phyloP scores from a whole-genome alignment of 2,888 invertebrate genomes.

The Buathra laborator region DNA sequence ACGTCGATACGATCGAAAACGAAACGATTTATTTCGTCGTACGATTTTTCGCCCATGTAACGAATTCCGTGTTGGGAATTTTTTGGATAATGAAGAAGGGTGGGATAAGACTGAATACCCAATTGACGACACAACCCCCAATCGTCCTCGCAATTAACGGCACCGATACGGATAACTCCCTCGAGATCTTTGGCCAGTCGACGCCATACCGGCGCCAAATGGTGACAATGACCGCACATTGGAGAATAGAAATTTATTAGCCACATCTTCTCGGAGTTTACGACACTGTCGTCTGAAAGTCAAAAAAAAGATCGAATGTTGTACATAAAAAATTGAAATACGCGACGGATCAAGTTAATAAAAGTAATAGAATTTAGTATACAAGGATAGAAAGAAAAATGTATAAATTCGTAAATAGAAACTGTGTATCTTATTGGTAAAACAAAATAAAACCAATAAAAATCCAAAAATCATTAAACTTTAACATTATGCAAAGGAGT shows the following conservation, averaged over 20 bases:
- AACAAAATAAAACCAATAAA: not conserved
- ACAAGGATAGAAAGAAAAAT: no score
- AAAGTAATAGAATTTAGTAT: no score
- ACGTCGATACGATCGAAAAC: slow-evolving; percentile 76
- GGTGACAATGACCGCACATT: slow-evolving; percentile 94
- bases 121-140: slow-evolving; percentile 92
- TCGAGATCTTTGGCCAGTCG: slow-evolving; percentile 91
- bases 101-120: slow-evolving; percentile 91
- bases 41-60: slow-evolving; percentile 74
- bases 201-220: slow-evolving; percentile 93
- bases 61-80: slow-evolving; percentile 76
- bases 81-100: slow-evolving; percentile 89
- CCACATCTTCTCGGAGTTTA: slow-evolving; percentile 89
- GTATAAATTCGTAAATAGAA: no score
- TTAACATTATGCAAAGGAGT: no score
- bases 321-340: no score
- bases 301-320: slow-evolving; percentile 10
- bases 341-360: no score
- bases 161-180: slow-evolving; percentile 92
- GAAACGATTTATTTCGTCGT: slow-evolving; percentile 75
- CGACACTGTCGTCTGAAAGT: slow-evolving; percentile 84
- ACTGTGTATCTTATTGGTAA: not conserved
- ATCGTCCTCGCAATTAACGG: slow-evolving; percentile 95
- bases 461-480: slow-evolving; percentile 2
- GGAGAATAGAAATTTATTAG: slow-evolving; percentile 96